Evolutionary conservation across 37 sponge, comb jelly and placozoan species (phyloP).

Genomic region (Lycopodina hypogea): DNA sequence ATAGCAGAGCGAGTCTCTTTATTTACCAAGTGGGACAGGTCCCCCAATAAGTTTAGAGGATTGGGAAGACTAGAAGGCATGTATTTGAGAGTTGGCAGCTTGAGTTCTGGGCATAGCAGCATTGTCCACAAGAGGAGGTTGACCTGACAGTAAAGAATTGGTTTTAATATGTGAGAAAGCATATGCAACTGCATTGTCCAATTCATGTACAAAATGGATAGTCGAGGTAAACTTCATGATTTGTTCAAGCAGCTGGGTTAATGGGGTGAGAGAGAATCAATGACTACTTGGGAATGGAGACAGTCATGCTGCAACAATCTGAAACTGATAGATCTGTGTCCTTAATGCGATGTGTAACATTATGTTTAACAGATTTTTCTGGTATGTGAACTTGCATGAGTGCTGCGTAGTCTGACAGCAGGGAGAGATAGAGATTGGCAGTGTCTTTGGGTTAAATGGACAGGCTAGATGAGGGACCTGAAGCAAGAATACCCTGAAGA

Average conservation of each 20-base stretch:
- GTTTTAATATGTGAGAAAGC: conserved; percentile 56
- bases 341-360: conserved; percentile 53
- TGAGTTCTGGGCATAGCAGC: conserved; percentile 40
- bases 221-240: conserved; percentile 54
- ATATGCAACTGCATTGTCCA: conserved; percentile 57
- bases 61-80: conserved; percentile 29
- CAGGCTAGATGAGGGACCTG: no score
- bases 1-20: conserved; percentile 22
- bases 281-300: not conserved
- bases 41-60: conserved; percentile 23
- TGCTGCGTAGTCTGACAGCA: conserved; percentile 29
- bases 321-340: conserved; percentile 62
- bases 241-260: conserved; percentile 47
- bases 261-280: conserved; percentile 46
- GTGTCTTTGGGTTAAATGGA: conserved; percentile 22
- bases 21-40: conserved; percentile 33
- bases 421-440: conserved; percentile 41
- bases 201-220: conserved; percentile 35
- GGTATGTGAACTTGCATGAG: conserved; percentile 17
- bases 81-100: conserved; percentile 34
- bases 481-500: no score
- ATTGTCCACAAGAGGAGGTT: conserved; percentile 28
- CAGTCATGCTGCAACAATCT: conserved; percentile 39
- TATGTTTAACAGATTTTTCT: conserved; percentile 44
- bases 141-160: conserved; percentile 35